Conservation (phyloP, 2,113 vertebrate genomes). For the Acrocephalus kingi region DNA sequence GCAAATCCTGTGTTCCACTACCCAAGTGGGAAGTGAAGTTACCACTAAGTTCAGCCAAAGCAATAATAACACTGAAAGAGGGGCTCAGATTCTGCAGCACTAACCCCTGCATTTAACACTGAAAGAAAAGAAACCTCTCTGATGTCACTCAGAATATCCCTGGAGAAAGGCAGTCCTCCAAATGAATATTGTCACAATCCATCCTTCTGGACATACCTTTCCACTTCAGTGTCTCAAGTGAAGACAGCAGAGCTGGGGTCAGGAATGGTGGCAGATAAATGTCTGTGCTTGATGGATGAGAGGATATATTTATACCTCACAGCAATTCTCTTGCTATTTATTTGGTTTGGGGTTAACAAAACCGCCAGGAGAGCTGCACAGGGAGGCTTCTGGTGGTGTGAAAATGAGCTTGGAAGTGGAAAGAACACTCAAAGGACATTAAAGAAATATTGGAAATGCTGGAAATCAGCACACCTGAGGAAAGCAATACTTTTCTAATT, state of each 20-base stretch:
- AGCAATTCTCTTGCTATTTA: neutral
- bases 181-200: neutral
- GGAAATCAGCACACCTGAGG: neutral
- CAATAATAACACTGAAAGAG: neutral
- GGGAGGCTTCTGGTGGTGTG: neutral
- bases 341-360: constrained; percentile 1
- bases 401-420: constrained; percentile 7
- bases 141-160: neutral
- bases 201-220: neutral
- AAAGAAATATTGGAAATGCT: neutral
- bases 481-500: constrained; percentile 11
- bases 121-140: neutral
- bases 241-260: neutral
- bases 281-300: neutral
- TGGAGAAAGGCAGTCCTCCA: neutral
- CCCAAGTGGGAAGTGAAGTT: neutral
- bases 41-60: neutral
- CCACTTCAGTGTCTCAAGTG: neutral
- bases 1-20: neutral
- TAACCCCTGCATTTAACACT: neutral
- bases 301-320: neutral
- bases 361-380: neutral
- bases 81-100: neutral
- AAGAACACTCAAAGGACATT: neutral
- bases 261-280: neutral